Base-by-base conservation (phyloP, 2,797 vertebrate species). In the Trematomus bernacchii region DNA sequence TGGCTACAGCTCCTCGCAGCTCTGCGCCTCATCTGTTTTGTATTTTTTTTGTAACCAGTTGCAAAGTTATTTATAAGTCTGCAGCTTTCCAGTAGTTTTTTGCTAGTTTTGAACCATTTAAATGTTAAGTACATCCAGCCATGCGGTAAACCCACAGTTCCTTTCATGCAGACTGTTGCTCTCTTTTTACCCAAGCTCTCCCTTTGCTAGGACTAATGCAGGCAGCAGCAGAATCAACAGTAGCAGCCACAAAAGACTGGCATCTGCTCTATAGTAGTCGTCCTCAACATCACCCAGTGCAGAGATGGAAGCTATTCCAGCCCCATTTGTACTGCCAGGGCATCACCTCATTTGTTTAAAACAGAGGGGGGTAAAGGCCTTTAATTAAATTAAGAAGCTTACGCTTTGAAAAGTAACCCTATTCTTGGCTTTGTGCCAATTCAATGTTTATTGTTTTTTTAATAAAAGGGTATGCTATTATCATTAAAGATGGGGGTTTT, bases 31-130 rank as follows among this genome's bases (percentile, higher is more conserved):
- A 96, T 97, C 96, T 97, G 97, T 95, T 97, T 98, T 96, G 94
- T 96, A 96, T 97, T 96, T 92, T 90, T 89, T 77, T 93, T 96
- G 95, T 95, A 96, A 97, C 96, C 96, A 96, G 96, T 96, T 95
- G 94, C 89, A 93, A 94, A 93, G 95, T 96, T 97, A 99, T 98
- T 98, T 97, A 97, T 97, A 98, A 97, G 95, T 95, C 95, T 96
- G 95, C 94, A 96, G 89, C 93, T 95, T 96, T 95, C 94, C 96
- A 96, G 95, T 95, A 96, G 95, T 95, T 93, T 37, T 89, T 85
- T 95, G 95, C 92, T 88, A 96, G 93, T 96, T 96, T 96, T 96
- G 94, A 96, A 96, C 95, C 93, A 79, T 96, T 97, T 95, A 96
- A 95, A 95, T 94, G 93, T 96, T 96, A 97, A 97, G 95, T 94